phyloP scores from a whole-genome alignment of 2,797 vertebrate genomes.

The Odontamblyopus lacepedii region DNA sequence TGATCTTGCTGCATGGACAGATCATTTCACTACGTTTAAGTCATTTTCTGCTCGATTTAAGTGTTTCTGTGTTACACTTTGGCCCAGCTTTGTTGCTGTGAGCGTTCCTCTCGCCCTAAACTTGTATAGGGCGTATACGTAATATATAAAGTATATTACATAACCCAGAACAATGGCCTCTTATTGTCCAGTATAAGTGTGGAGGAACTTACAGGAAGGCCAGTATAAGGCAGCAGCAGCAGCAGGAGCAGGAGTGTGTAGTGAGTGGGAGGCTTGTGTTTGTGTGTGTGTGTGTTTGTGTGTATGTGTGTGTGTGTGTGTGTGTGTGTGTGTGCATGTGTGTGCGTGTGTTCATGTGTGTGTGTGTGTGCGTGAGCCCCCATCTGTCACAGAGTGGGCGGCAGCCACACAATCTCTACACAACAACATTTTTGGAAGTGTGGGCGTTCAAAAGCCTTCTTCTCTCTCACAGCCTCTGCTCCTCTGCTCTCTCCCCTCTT shows the following conservation, averaged over 20 bases:
- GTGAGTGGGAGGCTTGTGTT: constrained; percentile 22
- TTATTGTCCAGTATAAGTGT: neutral
- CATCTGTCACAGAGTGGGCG: constrained; percentile 76
- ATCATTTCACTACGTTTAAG: too few species aligned
- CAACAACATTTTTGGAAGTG: constrained; percentile 73
- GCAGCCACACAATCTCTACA: constrained; percentile 67
- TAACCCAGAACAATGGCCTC: too few species aligned
- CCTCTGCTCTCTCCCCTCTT: constrained; percentile 25
- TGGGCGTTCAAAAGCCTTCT: constrained; percentile 72
- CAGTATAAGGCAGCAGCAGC: constrained; percentile 11
- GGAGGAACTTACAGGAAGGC: constrained; percentile 8
- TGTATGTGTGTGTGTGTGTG: too few species aligned
- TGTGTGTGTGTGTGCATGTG: constrained; percentile 9
- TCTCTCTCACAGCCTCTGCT: neutral
- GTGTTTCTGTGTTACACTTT: too few species aligned
- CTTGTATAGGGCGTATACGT: too few species aligned
- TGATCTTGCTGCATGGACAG: too few species aligned
- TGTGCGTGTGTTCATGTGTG: constrained; percentile 16
- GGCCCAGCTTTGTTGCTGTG: too few species aligned
- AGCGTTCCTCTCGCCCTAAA: too few species aligned
- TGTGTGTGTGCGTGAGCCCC: constrained; percentile 50
- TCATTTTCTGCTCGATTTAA: too few species aligned
- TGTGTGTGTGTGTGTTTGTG: too few species aligned
- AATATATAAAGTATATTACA: too few species aligned
- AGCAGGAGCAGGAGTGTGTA: neutral